Evolutionary conservation across 2,888 invertebrate genomes (phyloP).

Genomic region (Venusia cambrica): DNA sequence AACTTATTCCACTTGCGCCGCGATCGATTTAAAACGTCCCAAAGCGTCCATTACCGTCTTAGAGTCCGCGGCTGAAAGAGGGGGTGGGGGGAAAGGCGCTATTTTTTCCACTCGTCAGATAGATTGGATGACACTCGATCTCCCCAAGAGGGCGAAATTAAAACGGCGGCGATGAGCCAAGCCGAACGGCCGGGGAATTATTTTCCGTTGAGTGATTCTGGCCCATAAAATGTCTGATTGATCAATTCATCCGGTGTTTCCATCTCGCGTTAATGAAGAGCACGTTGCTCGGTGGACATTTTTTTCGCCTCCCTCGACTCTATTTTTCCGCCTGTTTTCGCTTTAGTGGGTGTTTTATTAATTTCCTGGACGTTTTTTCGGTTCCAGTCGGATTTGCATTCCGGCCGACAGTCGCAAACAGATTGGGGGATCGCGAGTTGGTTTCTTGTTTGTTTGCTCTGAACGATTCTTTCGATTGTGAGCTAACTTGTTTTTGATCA

Average conservation of each 20-base stretch:
- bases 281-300: slow-evolving; percentile 64
- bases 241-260: slow-evolving; percentile 78
- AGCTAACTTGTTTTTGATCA: too few species aligned
- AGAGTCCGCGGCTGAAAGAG: slow-evolving; percentile 37
- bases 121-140: slow-evolving; percentile 81
- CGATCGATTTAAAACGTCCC: slow-evolving; percentile 56
- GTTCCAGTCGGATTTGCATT: slow-evolving; percentile 37
- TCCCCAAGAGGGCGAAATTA: slow-evolving; percentile 78
- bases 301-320: slow-evolving; percentile 57
- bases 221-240: slow-evolving; percentile 80
- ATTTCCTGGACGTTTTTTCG: slow-evolving; percentile 53
- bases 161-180: slow-evolving; percentile 77
- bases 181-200: slow-evolving; percentile 73
- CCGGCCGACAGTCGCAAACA: slow-evolving; percentile 57
- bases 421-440: slow-evolving; percentile 41
- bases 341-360: slow-evolving; percentile 77
- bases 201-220: slow-evolving; percentile 80
- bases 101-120: slow-evolving; percentile 72
- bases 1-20: slow-evolving; percentile 33
- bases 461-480: slow-evolving; percentile 8
- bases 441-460: slow-evolving; percentile 16
- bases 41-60: slow-evolving; percentile 62
- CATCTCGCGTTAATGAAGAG: slow-evolving; percentile 74
- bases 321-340: slow-evolving; percentile 76
- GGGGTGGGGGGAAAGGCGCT: slow-evolving; percentile 41